These are phyloP conservation scores for Lepilemur ruficaudatus DNA, from an alignment of 2,797 vertebrate species.

Conservation along the genomic window DNA sequence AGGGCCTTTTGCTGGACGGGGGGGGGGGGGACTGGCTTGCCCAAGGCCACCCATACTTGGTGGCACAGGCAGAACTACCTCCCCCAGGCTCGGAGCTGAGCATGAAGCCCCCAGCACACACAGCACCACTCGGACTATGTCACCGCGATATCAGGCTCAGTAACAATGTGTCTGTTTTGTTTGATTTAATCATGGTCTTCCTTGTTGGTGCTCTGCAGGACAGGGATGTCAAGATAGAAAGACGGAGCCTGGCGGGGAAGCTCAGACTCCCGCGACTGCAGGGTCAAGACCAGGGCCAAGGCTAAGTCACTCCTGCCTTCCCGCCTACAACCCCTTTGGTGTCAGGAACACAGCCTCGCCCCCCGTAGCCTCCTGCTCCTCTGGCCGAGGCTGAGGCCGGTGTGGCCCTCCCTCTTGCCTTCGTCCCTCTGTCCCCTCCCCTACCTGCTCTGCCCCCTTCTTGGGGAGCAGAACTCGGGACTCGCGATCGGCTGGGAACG, in stretches of 20 bases:
- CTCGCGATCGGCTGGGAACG: accelerated
- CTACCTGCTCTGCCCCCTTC: accelerated
- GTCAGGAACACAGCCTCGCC: not conserved
- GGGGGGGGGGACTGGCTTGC: not conserved
- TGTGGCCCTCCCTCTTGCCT: not conserved
- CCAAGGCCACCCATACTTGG: not conserved
- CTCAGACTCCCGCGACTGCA: too few relatives aligned
- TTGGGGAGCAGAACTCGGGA: accelerated
- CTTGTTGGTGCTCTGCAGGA: not conserved
- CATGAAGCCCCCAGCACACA: accelerated
- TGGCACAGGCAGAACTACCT: not conserved
- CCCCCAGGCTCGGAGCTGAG: not conserved
- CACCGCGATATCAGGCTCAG: accelerated
- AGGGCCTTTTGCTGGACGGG: not conserved
- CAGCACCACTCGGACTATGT: not conserved
- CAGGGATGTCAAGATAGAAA: not conserved
- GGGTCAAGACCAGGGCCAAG: not conserved
- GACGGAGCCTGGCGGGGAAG: too few relatives aligned
- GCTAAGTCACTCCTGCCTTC: not conserved
- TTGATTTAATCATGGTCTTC: not conserved
- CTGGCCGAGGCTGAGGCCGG: not conserved
- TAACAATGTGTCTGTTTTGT: not conserved
- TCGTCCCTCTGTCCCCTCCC: not conserved
- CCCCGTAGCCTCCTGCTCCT: not conserved
- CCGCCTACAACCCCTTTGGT: not conserved